Conservation (phyloP, 2,113 vertebrate genomes). For the Gymnogyps californianus region DNA sequence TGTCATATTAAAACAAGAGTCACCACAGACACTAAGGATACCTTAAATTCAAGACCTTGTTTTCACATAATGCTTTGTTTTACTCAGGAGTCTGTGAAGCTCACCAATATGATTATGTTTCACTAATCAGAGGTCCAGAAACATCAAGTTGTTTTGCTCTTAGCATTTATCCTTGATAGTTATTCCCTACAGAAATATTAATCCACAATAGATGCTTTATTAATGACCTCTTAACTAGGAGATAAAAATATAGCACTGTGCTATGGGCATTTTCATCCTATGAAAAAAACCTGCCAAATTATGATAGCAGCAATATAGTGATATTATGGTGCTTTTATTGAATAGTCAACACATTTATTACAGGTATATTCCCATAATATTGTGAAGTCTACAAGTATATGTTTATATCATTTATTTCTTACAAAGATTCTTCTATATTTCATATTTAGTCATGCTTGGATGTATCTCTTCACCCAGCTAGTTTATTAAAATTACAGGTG, state of each 20-base stretch:
- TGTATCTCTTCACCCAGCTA: constrained; percentile 1
- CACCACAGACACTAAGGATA: not conserved
- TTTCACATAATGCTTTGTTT: not conserved
- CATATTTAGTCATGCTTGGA: constrained; percentile 36
- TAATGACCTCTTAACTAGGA: not conserved
- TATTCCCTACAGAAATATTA: not conserved
- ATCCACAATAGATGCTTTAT: not conserved
- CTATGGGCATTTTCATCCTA: not conserved
- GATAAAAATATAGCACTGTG: not conserved
- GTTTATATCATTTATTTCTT: not conserved
- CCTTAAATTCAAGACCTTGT: not conserved
- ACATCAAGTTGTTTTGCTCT: not conserved
- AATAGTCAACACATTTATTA: not conserved
- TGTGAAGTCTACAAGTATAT: not conserved
- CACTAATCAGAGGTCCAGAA: not conserved
- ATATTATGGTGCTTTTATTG: not conserved
- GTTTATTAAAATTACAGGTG: constrained; percentile 55
- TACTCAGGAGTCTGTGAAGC: not conserved
- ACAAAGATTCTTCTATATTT: not conserved
- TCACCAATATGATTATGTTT: not conserved
- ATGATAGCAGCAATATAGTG: not conserved
- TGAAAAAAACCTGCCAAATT: not conserved
- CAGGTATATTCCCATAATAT: not conserved
- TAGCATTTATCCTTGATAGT: not conserved
- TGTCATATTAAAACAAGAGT: not conserved